Base-by-base conservation (phyloP, 2,888 invertebrate genomes). In the Acanthoscelides obtectus region DNA sequence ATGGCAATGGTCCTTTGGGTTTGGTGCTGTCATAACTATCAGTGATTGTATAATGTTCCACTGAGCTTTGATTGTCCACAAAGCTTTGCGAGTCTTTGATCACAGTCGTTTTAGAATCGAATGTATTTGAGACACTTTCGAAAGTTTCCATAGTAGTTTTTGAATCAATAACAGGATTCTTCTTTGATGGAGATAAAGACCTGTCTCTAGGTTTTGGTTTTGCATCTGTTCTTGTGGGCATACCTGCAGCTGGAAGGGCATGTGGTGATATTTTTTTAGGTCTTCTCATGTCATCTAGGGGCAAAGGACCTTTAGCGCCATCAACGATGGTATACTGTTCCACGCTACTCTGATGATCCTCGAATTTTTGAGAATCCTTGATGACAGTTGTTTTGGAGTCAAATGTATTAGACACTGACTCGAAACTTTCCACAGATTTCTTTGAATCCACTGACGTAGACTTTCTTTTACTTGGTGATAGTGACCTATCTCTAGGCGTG, bases 41-140 rank as follows among this genome's bases (percentile, higher is more conserved):
- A 72, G 67, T 67, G 25, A 70, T 78, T 0, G 80, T 79, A 67
- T 80, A 82, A 70, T 81, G 79, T 73, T 83, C 82, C 17, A 77
- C 76, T 2, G 79, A 78, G 66, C 75, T 80, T 70, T 81, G 76
- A 67, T 80, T 78, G 69, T 81, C 77, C 67, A 80, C 71, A 70
- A 80, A 78, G 25, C 80, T 78, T 77, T 81, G 79, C 2, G 75
- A 79, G 71, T 83, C 81, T 74, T 78, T 81, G 22, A 78, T 74
- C 25, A 78, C 71, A 20, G 78, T 80, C 6, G 80, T 81, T 75
- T 82, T 81, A 0, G 78, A 77, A 76, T 82, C 81, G 6, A 75
- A 77, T 17, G 77, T 70, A 73, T 79, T 81, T 0, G 79, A 79
- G 3, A 79, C 78, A 17, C 76, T 73, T 75, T 81, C 78, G 67